Conservation (phyloP, 2,113 vertebrate species). For the Burhinus bistriatus region DNA sequence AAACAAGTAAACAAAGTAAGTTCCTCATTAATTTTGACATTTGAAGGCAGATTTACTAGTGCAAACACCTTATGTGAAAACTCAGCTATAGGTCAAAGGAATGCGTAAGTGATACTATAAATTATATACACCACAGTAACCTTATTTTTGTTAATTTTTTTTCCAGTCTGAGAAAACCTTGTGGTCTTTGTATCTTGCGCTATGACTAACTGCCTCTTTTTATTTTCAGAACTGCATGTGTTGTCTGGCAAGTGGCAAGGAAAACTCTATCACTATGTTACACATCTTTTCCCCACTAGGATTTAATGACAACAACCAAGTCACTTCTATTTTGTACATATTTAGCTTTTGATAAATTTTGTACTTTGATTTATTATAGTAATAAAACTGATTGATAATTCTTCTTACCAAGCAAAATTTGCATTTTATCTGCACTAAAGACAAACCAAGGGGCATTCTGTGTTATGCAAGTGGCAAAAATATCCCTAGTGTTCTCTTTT, state of each 20-base stretch:
- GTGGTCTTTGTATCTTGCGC: no score
- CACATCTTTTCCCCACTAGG: not conserved
- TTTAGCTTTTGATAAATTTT: conserved; percentile 69
- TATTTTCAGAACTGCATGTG: not conserved
- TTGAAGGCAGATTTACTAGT: not conserved
- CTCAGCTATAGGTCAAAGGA: not conserved
- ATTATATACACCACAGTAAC: not conserved
- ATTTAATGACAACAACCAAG: not conserved
- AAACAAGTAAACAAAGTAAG: not conserved
- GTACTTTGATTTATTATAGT: conserved; percentile 55
- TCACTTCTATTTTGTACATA: conserved; percentile 54
- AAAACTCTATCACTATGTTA: not conserved
- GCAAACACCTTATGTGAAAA: not conserved
- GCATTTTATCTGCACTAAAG: not conserved
- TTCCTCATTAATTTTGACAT: not conserved
- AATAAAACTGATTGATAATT: conserved; percentile 13
- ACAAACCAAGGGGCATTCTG: not conserved
- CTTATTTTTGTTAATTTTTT: not conserved
- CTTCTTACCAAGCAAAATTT: not conserved
- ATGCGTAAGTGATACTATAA: not conserved
- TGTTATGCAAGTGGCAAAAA: not conserved
- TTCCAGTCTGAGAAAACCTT: not conserved
- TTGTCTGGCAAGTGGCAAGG: not conserved
- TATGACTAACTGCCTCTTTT: not conserved
- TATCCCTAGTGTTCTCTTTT: not conserved